These are phyloP conservation scores for Protonibea diacanthus DNA, from an alignment of 2,797 vertebrate genomes.

Conservation along the genomic window DNA sequence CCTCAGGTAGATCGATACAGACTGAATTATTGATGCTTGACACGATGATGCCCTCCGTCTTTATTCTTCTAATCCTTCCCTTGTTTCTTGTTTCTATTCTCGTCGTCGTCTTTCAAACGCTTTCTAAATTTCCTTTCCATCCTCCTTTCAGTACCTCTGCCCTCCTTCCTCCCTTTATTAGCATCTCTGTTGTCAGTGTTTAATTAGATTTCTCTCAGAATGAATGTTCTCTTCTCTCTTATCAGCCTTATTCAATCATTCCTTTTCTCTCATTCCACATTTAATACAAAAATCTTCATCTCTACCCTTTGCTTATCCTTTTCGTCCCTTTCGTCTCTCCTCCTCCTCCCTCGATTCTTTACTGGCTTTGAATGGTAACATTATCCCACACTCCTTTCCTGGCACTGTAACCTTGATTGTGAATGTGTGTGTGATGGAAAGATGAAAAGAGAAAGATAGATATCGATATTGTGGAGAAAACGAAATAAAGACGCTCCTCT, in stretches of 20 bases:
- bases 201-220: background rate
- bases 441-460: background rate
- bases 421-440: background rate
- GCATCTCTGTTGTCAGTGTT: too few species aligned
- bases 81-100: background rate
- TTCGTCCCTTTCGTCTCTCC: background rate
- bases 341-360: background rate
- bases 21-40: constrained; percentile 64
- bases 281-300: background rate
- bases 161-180: background rate
- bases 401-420: constrained; percentile 7
- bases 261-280: background rate
- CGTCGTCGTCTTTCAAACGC: background rate
- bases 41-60: constrained; percentile 5
- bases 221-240: background rate
- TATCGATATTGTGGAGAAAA: background rate
- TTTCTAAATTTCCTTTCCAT: background rate
- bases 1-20: constrained; percentile 44
- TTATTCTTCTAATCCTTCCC: background rate
- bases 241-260: background rate
- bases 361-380: background rate
- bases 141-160: background rate
- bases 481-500: too few species aligned
- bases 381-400: constrained; percentile 7
- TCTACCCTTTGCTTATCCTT: background rate